A percentile compares a stretch with the other conserved stretches of the same genome.
Evolutionary conservation across 2,888 invertebrate species (phyloP).

Genomic region (Phania funesta): DNA sequence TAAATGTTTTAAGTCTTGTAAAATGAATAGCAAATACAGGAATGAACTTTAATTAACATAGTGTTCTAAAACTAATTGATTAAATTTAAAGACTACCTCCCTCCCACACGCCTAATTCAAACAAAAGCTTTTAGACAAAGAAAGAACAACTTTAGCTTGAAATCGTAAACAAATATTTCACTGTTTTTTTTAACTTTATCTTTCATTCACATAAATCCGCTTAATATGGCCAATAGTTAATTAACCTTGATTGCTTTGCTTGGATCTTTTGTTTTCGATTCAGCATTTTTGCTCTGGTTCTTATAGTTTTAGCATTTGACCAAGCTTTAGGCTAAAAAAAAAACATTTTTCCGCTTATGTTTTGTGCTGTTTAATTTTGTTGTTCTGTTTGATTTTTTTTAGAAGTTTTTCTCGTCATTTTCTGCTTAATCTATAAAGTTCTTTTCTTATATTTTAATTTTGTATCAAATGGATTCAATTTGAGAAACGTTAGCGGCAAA

Average conservation of each 20-base stretch:
- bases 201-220: conserved; percentile 58
- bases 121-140: background rate
- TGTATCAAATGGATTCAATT: conserved; percentile 10
- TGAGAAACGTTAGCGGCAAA: background rate
- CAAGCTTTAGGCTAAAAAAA: conserved; percentile 29
- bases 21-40: no score
- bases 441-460: background rate
- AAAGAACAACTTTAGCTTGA: background rate
- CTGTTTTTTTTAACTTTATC: background rate
- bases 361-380: conserved; percentile 26
- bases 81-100: no score
- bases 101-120: no score
- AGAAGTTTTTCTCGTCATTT: background rate
- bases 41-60: no score
- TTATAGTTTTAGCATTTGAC: conserved; percentile 22
- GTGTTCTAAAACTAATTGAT: no score
- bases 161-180: background rate
- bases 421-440: background rate
- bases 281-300: conserved; percentile 15
- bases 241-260: conserved; percentile 77
- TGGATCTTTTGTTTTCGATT: conserved; percentile 52
- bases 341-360: conserved; percentile 15
- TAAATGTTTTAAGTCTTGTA: no score
- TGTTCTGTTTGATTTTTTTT: background rate
- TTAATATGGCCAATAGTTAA: conserved; percentile 77